Evolutionary conservation across 1,140 invertebrate species (phyloP), one percentile per base, ranked within the genome.

Genomic region (Trypoxylus dichotomus): DNA sequence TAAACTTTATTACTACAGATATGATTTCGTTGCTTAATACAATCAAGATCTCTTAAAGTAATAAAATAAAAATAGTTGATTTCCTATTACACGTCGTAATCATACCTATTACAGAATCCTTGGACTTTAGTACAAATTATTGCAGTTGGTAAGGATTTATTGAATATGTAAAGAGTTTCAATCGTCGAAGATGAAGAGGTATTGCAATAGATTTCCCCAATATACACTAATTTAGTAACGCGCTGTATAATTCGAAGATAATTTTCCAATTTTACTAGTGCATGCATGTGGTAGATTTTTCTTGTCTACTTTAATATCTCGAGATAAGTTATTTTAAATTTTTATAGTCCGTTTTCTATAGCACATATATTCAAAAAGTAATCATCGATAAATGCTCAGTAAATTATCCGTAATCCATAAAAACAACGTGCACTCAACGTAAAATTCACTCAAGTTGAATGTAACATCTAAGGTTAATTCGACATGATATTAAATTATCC

Each of bases 401-500:
- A 74, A 74, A 74, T 74, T 74, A 74, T 74, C 72, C 15, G 7
- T 74, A 74, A 74, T 74, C 72, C 15, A 24, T 74, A 74, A 74
- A 74, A 74, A 74, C 72, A 29, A 41, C 72, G n/a, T 74, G 41
- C 21, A n/a, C 19, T 74, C 29, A 74, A 74, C 72, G 41, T 74
- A 74, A 74, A 43, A 74, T 74, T 74, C 41, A 74, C 41, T 29
- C 41, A 42, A 37, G 60, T 68, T 68, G 60, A 24, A 68, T 24
- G 60, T 74, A 41, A 74, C 72, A 74, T 74, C 72, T 74, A 37
- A 74, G 41, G 72, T 74, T 74, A 74, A 74, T 74, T 74, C 72
- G 41, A 74, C 72, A 41, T 74, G 72, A 74, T 74, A 74, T 74
- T 74, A 74, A 74, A 74, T 74, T 74, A 74, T 74, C 72, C 41